These are phyloP conservation scores for Sebastolobus altivelis DNA, from an alignment of 2,797 vertebrate genomes.

Conservation along the genomic window DNA sequence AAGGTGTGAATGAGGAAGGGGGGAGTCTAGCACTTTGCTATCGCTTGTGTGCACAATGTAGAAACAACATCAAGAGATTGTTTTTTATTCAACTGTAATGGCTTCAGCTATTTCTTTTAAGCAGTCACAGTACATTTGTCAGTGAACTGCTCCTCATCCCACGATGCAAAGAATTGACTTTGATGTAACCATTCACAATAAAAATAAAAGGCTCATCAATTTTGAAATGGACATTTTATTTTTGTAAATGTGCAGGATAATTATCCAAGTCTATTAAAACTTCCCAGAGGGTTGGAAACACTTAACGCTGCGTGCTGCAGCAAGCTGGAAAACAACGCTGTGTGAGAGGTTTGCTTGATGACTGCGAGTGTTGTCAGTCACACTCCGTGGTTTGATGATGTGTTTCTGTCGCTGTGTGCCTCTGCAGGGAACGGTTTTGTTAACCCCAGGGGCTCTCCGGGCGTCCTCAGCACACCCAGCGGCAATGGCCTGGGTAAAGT, in stretches of 20 bases:
- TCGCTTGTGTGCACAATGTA: slow-evolving; percentile 41
- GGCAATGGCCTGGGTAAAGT: slow-evolving; percentile 96
- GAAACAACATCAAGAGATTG: slow-evolving; percentile 58
- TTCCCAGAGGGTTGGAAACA: slow-evolving; percentile 87
- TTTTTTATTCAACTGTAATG: slow-evolving; percentile 79
- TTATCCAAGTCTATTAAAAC: slow-evolving; percentile 88
- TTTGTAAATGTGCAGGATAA: slow-evolving; percentile 87
- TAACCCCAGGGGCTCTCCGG: slow-evolving; percentile 96
- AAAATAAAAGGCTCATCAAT: slow-evolving; percentile 88
- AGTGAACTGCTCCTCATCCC: slow-evolving; percentile 84
- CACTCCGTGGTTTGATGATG: slow-evolving; percentile 79
- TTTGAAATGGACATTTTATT: slow-evolving; percentile 89
- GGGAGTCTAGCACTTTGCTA: slow-evolving; percentile 44
- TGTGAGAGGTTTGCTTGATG: slow-evolving; percentile 74
- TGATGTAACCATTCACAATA: slow-evolving; percentile 84
- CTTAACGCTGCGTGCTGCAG: slow-evolving; percentile 82
- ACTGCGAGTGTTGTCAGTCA: slow-evolving; percentile 80
- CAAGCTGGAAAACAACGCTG: slow-evolving; percentile 74
- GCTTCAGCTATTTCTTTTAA: slow-evolving; percentile 82
- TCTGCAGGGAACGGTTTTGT: slow-evolving; percentile 96
- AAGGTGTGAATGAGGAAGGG: slow-evolving; percentile 62
- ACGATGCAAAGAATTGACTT: slow-evolving; percentile 79
- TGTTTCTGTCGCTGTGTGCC: slow-evolving; percentile 76
- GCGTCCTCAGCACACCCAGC: slow-evolving; percentile 90
- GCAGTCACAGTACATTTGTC: slow-evolving; percentile 89